Percentiles rank a stretch among this genome's conserved stretches.
These are phyloP conservation scores for Drosophila sordidula DNA, from an alignment of 2,888 invertebrate species.

Conservation along the genomic window DNA sequence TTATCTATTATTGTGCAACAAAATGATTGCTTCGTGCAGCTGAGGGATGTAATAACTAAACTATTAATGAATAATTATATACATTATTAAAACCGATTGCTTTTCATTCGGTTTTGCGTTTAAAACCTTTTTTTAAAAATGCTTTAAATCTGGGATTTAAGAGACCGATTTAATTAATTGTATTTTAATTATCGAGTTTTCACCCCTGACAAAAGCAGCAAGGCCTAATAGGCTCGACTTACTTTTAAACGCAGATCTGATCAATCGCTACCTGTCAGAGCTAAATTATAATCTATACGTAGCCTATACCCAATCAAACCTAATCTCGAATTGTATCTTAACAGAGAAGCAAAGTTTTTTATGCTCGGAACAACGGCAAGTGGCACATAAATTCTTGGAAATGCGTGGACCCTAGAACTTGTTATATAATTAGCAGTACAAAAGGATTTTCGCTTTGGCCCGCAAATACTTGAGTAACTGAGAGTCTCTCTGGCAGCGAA, in stretches of 20 bases:
- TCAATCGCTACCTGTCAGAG: background rate
- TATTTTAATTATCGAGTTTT: too few species aligned
- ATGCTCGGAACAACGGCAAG: background rate
- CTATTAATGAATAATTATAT: too few species aligned
- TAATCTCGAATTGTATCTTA: conserved; percentile 2
- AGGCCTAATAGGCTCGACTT: too few species aligned
- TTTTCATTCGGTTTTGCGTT: too few species aligned
- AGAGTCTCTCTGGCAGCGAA: conserved; percentile 37
- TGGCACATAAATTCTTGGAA: conserved; percentile 7
- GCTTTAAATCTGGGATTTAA: too few species aligned
- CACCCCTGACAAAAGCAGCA: too few species aligned
- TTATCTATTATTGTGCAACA: too few species aligned
- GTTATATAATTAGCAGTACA: conserved; percentile 70
- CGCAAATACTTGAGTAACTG: conserved; percentile 35
- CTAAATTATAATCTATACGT: background rate
- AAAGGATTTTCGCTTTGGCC: conserved; percentile 58
- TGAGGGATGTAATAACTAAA: too few species aligned
- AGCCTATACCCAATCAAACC: background rate
- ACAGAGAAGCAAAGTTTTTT: conserved; percentile 20
- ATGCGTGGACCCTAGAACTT: conserved; percentile 28
- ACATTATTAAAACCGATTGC: too few species aligned
- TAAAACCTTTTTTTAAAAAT: too few species aligned
- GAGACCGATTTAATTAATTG: too few species aligned
- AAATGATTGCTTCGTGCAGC: too few species aligned
- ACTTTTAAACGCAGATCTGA: background rate